These are phyloP conservation scores for Saturnia pavonia DNA, from an alignment of 2,888 invertebrate species.

Conservation along the genomic window DNA sequence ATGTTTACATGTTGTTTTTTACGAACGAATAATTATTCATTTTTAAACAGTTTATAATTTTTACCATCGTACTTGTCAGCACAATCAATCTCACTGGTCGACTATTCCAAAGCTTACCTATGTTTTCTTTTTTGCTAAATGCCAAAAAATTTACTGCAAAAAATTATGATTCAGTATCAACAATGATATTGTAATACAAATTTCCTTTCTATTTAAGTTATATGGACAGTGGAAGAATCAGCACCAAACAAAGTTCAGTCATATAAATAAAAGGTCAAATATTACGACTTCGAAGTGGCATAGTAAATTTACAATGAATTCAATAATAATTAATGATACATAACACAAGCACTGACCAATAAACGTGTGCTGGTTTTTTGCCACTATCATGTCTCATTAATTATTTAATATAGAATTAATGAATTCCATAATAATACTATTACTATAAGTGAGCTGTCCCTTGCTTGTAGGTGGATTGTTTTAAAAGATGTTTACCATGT, in stretches of 20 bases:
- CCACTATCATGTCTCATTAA: constrained; percentile 68
- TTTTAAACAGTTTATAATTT: background rate
- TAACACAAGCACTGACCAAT: constrained; percentile 24
- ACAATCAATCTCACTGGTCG: constrained; percentile 62
- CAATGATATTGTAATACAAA: constrained; percentile 53
- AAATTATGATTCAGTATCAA: constrained; percentile 63
- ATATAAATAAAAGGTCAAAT: constrained; percentile 17
- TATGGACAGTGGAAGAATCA: constrained; percentile 56
- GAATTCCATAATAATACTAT: constrained; percentile 77
- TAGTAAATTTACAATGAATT: background rate
- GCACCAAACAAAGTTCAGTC: constrained; percentile 28
- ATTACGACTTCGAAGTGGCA: constrained; percentile 14
- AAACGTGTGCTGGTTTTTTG: constrained; percentile 23
- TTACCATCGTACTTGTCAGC: constrained; percentile 19
- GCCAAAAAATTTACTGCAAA: constrained; percentile 76
- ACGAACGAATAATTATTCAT: background rate
- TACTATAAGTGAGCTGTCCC: constrained; percentile 75
- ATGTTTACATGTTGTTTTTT: too few relatives aligned
- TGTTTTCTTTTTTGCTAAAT: constrained; percentile 71
- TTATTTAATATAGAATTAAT: constrained; percentile 63
- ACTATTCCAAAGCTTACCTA: constrained; percentile 76
- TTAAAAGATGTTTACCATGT: constrained; percentile 75
- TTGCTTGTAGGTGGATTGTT: constrained; percentile 78
- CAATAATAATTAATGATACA: constrained; percentile 22
- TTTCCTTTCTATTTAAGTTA: constrained; percentile 72